phyloP scores from a whole-genome alignment of 2,888 invertebrate species.

The Schrankia costaestrigalis region DNA sequence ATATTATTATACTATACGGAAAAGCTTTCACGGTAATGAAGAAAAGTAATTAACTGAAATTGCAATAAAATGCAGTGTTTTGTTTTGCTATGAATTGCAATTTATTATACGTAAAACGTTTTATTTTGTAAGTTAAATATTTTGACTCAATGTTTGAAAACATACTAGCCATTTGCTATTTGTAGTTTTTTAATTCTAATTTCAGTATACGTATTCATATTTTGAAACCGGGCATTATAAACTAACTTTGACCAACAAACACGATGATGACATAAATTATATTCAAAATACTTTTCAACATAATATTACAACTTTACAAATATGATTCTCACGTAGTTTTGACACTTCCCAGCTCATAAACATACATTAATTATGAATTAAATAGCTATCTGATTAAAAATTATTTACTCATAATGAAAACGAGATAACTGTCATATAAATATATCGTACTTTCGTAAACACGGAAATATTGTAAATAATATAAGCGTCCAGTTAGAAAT shows the following conservation, averaged over 20 bases:
- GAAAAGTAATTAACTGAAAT: slow-evolving; percentile 18
- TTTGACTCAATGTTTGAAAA: too few relatives aligned
- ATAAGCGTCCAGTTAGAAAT: slow-evolving; percentile 11
- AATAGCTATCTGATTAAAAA: slow-evolving; percentile 13
- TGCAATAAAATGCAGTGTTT: slow-evolving; percentile 11
- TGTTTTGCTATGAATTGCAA: too few relatives aligned
- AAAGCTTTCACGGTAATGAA: slow-evolving; percentile 13
- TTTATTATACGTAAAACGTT: too few relatives aligned
- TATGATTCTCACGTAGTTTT: slow-evolving; percentile 2
- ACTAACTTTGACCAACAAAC: too few relatives aligned
- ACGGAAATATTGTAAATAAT: slow-evolving; percentile 8
- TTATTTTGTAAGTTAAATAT: too few relatives aligned
- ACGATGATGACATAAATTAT: too few relatives aligned
- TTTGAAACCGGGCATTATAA: too few relatives aligned
- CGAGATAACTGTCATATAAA: slow-evolving; percentile 13
- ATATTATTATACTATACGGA: slow-evolving; percentile 18
- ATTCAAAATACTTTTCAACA: too few relatives aligned
- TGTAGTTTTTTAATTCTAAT: too few relatives aligned
- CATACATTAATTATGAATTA: slow-evolving; percentile 3
- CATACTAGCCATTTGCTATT: too few relatives aligned
- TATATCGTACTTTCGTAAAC: slow-evolving; percentile 18
- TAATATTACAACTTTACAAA: too few relatives aligned
- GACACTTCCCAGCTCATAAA: slow-evolving; percentile 5
- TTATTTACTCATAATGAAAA: slow-evolving; percentile 14
- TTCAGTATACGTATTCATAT: too few relatives aligned